Evolutionary conservation across 2,113 vertebrate genomes (phyloP).

Genomic region (Pipra filicauda): DNA sequence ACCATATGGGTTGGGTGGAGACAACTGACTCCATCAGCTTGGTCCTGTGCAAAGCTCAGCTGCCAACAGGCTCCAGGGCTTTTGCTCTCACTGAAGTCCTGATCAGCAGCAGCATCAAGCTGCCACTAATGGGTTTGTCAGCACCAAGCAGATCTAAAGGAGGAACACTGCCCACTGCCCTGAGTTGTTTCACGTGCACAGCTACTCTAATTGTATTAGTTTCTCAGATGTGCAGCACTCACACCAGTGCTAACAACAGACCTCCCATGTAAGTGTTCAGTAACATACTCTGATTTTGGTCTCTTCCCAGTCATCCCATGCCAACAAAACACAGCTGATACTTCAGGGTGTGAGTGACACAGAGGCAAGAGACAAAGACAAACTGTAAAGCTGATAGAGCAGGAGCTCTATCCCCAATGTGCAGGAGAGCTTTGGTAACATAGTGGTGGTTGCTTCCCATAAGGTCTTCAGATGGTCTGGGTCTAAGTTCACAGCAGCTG

Average conservation of each 20-base stretch:
- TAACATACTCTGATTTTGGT: not conserved
- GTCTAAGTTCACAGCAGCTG: not conserved
- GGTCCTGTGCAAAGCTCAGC: not conserved
- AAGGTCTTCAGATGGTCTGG: not conserved
- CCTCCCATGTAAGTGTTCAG: not conserved
- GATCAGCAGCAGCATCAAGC: not conserved
- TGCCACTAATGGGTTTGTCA: constrained; percentile 44
- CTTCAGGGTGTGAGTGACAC: not conserved
- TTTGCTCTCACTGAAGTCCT: not conserved
- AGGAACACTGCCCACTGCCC: not conserved
- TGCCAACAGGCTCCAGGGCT: not conserved
- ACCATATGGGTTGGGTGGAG: not conserved
- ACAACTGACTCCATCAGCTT: not conserved
- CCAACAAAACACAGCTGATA: not conserved
- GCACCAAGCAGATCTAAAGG: not conserved
- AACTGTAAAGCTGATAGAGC: not conserved
- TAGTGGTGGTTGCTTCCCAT: not conserved
- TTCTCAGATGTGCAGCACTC: constrained; percentile 29
- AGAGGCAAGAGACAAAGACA: not conserved
- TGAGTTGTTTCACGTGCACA: not conserved
- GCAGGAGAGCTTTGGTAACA: not conserved
- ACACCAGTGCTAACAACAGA: not conserved
- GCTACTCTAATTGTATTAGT: not conserved
- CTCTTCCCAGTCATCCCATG: not conserved
- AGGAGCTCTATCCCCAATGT: not conserved